Conservation (phyloP, 2,888 invertebrate species). For the Scrobipalpa costella region DNA sequence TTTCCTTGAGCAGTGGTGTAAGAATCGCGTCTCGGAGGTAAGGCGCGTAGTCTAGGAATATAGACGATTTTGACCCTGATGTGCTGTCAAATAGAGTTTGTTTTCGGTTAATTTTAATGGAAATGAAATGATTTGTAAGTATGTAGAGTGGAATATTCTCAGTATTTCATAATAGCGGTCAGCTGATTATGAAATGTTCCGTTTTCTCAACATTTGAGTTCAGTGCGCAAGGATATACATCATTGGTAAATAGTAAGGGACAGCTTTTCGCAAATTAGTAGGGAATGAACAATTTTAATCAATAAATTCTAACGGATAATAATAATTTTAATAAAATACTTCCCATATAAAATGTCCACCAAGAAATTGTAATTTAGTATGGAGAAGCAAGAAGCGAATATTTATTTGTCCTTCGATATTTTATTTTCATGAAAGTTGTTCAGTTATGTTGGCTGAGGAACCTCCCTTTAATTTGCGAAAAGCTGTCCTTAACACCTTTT, state of each 20-base stretch:
- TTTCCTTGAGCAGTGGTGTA: slow-evolving; percentile 86
- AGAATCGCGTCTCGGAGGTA: slow-evolving; percentile 88
- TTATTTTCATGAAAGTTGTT: too few relatives aligned
- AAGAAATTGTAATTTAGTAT: too few relatives aligned
- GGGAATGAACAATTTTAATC: too few relatives aligned
- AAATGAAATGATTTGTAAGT: not conserved
- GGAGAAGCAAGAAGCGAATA: too few relatives aligned
- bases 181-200: slow-evolving; percentile 25
- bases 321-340: too few relatives aligned
- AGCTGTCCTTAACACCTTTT: too few relatives aligned
- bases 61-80: slow-evolving; percentile 89
- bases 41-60: slow-evolving; percentile 94
- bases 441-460: too few relatives aligned
- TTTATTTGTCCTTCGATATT: too few relatives aligned
- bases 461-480: too few relatives aligned
- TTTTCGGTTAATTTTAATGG: not conserved
- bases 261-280: too few relatives aligned
- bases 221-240: slow-evolving; percentile 32
- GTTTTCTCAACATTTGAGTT: slow-evolving; percentile 26
- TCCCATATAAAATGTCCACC: too few relatives aligned
- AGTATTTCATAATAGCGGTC: slow-evolving; percentile 28
- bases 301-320: too few relatives aligned
- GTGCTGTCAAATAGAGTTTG: slow-evolving; percentile 73
- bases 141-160: slow-evolving; percentile 18
- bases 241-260: slow-evolving; percentile 16